Base-by-base conservation (phyloP, 2,888 invertebrate species). In the Drosophila ochracea region DNA sequence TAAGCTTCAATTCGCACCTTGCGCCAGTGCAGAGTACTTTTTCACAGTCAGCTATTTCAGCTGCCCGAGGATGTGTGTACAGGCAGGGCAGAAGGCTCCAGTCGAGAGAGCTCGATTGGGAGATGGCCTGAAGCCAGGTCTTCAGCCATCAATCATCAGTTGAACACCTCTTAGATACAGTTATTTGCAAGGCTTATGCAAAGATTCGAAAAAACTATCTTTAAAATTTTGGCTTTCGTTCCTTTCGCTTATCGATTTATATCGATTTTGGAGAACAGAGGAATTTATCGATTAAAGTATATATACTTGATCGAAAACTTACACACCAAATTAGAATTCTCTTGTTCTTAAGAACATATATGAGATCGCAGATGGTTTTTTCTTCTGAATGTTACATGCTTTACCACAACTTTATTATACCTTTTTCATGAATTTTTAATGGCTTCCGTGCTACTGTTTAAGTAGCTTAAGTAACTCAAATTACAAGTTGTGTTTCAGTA, bases 1-100 rank as follows among this genome's bases (percentile, higher is more conserved):
- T 89, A 85, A 89, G 84, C 76, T 41, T 61, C 58, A n/a, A 70
- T 76, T 89, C 76, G 82, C 89, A 85, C 87, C 74, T 80, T 58
- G 61, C 33, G n/a, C 53, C 62, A 57, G 43, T 47, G 31, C 47
- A n/a, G 35, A 61, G 58, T 35, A 53, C 16, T 16, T 54, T 9
- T 30, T 19, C 21, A 37, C n/a, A 13, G 6, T 4, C 16, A 28
- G 57, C 47, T 19, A 50, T 47, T 50, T 25, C 68, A 71, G 71
- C 78, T 78, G 78, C n/a, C 13, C 4, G 3, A 41, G 39, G 9
- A 50, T 7, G 54, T 35, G 25, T 55, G 25, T 25, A 25, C 13
- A 9, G 21, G 4, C 16, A 16, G 4, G 4, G 16, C 47, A 25
- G 21, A 16, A 16, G 21, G 2, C 4, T 16, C 21, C 7, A 13